These are phyloP conservation scores for Vombatus ursinus DNA, from an alignment of 2,113 vertebrate species.

Conservation along the genomic window DNA sequence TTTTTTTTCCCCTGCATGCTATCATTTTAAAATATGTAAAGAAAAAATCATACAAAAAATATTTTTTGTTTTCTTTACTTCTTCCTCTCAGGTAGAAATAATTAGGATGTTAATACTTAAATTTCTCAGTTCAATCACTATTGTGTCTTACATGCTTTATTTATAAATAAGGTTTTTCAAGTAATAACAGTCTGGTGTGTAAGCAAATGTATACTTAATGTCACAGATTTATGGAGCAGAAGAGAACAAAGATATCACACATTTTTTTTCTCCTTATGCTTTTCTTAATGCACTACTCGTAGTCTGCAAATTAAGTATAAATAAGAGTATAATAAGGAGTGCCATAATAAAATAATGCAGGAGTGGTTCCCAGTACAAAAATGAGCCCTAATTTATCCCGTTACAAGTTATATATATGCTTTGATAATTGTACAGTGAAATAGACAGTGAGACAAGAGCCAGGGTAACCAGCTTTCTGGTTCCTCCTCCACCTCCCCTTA, in stretches of 20 bases:
- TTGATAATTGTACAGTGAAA: constrained; percentile 34
- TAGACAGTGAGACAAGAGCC: constrained; percentile 57
- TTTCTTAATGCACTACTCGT: constrained; percentile 12
- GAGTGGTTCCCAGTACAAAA: not conserved
- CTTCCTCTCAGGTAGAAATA: constrained; percentile 41
- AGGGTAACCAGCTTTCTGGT: not conserved
- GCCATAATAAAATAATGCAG: not conserved
- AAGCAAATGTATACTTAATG: constrained; percentile 38
- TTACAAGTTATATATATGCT: not conserved
- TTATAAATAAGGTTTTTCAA: constrained; percentile 41
- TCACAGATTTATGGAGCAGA: constrained; percentile 9
- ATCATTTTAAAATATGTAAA: constrained; percentile 29
- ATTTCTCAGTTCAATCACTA: constrained; percentile 60
- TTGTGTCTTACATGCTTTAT: constrained; percentile 42
- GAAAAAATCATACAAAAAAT: not conserved
- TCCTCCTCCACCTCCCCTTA: not conserved
- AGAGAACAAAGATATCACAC: constrained; percentile 20
- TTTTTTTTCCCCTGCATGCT: constrained; percentile 50
- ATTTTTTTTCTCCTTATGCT: constrained; percentile 14
- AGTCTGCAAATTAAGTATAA: not conserved
- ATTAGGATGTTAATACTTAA: constrained; percentile 52
- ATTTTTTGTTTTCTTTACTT: constrained; percentile 34
- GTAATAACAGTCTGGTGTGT: constrained; percentile 29
- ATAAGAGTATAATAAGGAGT: not conserved
- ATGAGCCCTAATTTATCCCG: not conserved